Base-by-base conservation (phyloP, 1,140 invertebrate species). In the Sitophilus oryzae region DNA sequence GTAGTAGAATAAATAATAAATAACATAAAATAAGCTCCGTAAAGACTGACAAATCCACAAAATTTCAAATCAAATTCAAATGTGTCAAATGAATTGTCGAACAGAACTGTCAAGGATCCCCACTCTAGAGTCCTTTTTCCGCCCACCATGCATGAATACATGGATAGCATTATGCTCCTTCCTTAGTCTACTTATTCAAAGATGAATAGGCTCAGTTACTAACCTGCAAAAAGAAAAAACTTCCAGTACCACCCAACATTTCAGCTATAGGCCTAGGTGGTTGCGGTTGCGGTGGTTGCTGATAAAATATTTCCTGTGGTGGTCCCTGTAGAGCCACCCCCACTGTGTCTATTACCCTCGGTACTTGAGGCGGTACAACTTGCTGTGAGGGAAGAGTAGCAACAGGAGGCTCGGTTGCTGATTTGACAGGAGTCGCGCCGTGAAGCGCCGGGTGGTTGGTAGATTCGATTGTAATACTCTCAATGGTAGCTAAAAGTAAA, bases 181-280 rank as follows among this genome's bases (percentile, higher is more conserved):
- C n/a, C n/a, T n/a, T n/a, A n/a, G n/a, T n/a, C n/a, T n/a, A n/a
- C n/a, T n/a, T n/a, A n/a, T n/a, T n/a, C n/a, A n/a, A n/a, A n/a
- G n/a, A n/a, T n/a, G n/a, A n/a, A n/a, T n/a, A n/a, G n/a, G n/a
- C 25, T 6, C 25, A 6, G 11, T 11, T 30, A 30, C 40, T 57
- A 48, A 70, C 84, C 71, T 88, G 85, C 16, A 88, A 74, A 64
- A 88, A 88, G 68, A 81, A 85, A 69, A 86, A 86, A 63, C 82
- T 85, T 50, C 84, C 82, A 4, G 79, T 77, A 10, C 81, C 82
- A 10, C 81, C 82, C 49, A 86, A 80, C 5, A 88, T 83, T 66
- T 88, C 86, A 18, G 84, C 79, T 34, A 88, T 79, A 2, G 82
- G 82, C 59, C 83, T 61, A 6, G 63, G 67, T 15, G 67, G 73